Evolutionary conservation across 2,113 vertebrate genomes (phyloP).

Genomic region (Etheostoma cragini): DNA sequence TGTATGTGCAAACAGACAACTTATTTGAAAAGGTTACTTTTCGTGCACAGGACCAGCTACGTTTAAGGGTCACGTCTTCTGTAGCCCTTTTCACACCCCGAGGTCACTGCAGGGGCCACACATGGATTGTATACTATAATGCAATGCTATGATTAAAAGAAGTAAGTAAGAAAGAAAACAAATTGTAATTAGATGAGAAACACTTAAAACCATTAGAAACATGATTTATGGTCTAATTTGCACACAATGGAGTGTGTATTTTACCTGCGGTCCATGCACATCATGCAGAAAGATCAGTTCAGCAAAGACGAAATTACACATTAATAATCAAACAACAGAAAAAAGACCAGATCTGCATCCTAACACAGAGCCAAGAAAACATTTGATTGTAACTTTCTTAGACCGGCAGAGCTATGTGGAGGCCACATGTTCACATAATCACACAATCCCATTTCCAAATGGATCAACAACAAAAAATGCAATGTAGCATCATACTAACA

Average conservation of each 20-base stretch:
- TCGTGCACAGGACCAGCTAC: conserved; percentile 19
- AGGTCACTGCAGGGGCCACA: conserved; percentile 19
- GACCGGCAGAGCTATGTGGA: background rate
- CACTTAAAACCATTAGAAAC: background rate
- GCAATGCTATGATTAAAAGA: background rate
- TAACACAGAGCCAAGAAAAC: background rate
- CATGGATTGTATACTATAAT: conserved; percentile 1
- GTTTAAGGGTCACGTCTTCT: background rate
- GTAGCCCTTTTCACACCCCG: background rate
- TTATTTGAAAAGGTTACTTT: conserved; percentile 42
- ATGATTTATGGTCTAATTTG: background rate
- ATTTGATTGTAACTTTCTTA: background rate
- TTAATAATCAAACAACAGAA: background rate
- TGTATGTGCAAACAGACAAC: conserved; percentile 29
- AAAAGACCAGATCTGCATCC: background rate
- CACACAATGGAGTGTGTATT: background rate
- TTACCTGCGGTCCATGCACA: background rate
- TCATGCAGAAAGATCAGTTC: background rate
- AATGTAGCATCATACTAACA: background rate
- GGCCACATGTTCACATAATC: background rate
- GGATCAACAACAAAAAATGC: background rate
- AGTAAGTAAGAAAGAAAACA: conserved; percentile 42
- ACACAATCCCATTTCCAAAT: background rate
- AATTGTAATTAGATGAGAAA: background rate
- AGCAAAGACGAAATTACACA: background rate